These are phyloP conservation scores for Megalurothrips usitatus DNA, from an alignment of 2,888 invertebrate genomes.

Conservation along the genomic window DNA sequence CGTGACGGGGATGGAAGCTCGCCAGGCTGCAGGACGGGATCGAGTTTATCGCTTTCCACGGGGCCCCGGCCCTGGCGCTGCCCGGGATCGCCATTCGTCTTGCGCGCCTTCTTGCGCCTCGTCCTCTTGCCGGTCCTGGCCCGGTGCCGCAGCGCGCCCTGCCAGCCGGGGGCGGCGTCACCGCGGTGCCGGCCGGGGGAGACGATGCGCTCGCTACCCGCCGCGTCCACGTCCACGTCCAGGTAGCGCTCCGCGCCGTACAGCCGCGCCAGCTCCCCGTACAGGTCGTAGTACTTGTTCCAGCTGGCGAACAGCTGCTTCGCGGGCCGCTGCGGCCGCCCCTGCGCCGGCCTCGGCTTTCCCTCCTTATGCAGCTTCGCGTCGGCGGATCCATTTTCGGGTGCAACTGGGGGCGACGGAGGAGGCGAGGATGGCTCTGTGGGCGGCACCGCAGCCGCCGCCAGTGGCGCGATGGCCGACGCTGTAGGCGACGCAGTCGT, in stretches of 20 bases:
- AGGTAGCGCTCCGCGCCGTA: neutral
- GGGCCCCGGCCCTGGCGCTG: neutral
- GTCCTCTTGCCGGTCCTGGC: conserved; percentile 7
- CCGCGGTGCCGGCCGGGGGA: too few species aligned
- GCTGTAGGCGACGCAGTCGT: neutral
- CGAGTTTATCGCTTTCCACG: too few species aligned
- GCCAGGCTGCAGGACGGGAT: too few species aligned
- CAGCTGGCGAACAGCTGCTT: conserved; percentile 14
- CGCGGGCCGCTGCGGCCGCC: neutral
- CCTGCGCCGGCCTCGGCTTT: too few species aligned
- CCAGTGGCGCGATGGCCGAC: neutral
- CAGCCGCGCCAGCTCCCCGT: neutral
- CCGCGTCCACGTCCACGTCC: neutral
- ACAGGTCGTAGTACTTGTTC: neutral
- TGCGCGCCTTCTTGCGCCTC: conserved; percentile 30
- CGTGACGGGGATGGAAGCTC: too few species aligned
- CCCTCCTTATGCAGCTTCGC: too few species aligned
- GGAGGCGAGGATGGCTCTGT: neutral
- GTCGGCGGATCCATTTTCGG: too few species aligned
- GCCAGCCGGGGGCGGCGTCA: neutral
- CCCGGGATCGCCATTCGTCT: conserved; percentile 29
- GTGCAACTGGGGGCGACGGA: neutral
- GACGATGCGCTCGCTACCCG: neutral
- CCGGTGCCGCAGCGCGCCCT: neutral
- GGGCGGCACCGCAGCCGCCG: neutral